Evolutionary conservation across 2,888 invertebrate species (phyloP), one percentile per base, ranked within the genome.

Genomic region (Netelia inedita): DNA sequence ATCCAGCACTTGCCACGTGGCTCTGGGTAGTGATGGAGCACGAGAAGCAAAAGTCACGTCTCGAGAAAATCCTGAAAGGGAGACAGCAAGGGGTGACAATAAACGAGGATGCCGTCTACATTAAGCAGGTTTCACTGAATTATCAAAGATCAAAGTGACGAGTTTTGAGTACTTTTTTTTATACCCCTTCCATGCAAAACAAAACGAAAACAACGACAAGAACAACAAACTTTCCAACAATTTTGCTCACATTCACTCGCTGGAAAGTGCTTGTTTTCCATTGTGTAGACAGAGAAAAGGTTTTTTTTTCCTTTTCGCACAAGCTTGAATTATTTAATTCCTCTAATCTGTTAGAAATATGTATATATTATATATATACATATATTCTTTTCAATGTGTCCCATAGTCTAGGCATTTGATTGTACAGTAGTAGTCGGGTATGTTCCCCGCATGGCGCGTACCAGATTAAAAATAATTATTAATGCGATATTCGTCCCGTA

Each of bases 1-100:
- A 94, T 90, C 94, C 94, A 35, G 94, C 94, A 85, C 93, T 94
- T 88, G 94, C 94, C 84, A 94, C 94, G 82, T 95, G 94, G 94
- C 92, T 94, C 84, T 94, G 94, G 94, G 93, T 94, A 86, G 92
- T 94, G 86, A 93, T 94, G 90, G 92, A 94, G 79, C 91, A 93
- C 81, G 86, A 90, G 79, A 89, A 92, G 79, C 94, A 94, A 90
- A 92, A 91, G 82, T 91, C 92, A 76, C 91, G 94, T 72, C 92
- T 93, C 82, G 88, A 90, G 87, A 92, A 91, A 84, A 88, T 90
- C 86, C 88, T 89, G 82, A 90, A 89, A 87, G 89, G 89, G 78
- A 92, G 90, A 85, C 89, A 86, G 66, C 90, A 90, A 79, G 92
- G 92, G 78, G 88, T 92, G 73, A 86, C 88, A 88, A 87, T 91